Percentiles rank a stretch among this genome's conserved stretches.
phyloP scores from a whole-genome alignment of 2,113 vertebrate species.

The Prolemur simus region DNA sequence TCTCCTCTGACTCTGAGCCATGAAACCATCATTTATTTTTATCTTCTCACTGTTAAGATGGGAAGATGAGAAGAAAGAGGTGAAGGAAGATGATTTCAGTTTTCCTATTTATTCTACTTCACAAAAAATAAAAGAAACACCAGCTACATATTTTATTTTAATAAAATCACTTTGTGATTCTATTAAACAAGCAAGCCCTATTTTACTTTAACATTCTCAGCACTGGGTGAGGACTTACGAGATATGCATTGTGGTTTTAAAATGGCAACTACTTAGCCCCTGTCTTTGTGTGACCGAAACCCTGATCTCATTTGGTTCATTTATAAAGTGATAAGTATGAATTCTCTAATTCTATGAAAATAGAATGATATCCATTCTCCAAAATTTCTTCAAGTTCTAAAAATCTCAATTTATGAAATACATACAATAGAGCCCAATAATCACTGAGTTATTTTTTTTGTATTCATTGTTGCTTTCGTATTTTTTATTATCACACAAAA shows the following conservation, averaged over 20 bases:
- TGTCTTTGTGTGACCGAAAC: neutral
- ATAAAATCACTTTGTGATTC: neutral
- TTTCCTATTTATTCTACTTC: neutral
- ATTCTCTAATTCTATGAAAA: neutral
- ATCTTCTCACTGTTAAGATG: neutral
- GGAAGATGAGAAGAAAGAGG: neutral
- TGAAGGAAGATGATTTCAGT: neutral
- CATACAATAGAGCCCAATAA: neutral
- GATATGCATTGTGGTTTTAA: neutral
- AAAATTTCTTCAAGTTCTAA: neutral
- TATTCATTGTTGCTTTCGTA: neutral
- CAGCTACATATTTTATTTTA: neutral
- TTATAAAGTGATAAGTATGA: neutral
- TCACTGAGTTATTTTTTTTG: neutral
- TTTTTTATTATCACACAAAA: neutral
- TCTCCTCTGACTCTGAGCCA: neutral
- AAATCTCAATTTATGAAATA: neutral
- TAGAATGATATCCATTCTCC: neutral
- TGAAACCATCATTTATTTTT: neutral
- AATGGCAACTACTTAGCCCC: neutral
- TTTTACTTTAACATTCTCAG: neutral
- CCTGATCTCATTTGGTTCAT: neutral
- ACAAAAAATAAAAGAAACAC: neutral
- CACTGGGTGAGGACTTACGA: neutral
- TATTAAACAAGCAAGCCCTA: fast-evolving